Conservation (phyloP, 1,140 invertebrate genomes). For the Polypedilum pembai region DNA sequence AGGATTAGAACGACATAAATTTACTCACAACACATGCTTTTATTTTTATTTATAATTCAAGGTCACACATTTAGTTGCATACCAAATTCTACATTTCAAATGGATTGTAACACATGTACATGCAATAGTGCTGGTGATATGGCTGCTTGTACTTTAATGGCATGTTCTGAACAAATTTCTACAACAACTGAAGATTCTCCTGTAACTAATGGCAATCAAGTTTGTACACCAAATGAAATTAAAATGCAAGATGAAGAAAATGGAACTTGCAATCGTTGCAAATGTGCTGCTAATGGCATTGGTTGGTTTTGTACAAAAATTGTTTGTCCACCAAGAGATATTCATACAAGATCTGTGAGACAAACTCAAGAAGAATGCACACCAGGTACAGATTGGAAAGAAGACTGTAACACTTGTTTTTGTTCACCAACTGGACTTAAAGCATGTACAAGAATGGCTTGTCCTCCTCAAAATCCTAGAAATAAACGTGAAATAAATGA, state of each 20-base stretch:
- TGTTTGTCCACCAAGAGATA: background rate
- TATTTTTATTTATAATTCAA: background rate
- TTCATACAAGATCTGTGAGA: background rate
- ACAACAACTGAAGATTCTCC: background rate
- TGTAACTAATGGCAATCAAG: background rate
- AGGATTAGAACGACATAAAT: too few relatives aligned
- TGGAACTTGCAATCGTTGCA: slow-evolving; percentile 18
- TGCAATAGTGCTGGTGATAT: background rate
- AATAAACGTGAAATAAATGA: background rate
- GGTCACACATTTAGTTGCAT: slow-evolving; percentile 3
- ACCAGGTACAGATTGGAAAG: background rate
- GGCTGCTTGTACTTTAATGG: background rate
- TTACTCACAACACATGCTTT: too few relatives aligned
- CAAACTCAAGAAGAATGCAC: background rate
- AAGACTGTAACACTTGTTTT: background rate
- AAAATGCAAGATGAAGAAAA: background rate
- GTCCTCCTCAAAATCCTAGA: background rate
- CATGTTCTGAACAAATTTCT: background rate
- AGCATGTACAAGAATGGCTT: background rate
- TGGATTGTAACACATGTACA: background rate
- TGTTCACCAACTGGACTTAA: background rate
- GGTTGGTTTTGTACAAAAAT: slow-evolving; percentile 22
- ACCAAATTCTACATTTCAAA: background rate
- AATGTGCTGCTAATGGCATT: slow-evolving; percentile 21
- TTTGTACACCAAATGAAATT: slow-evolving; percentile 20